These are phyloP conservation scores for Pristis pectinata DNA, from an alignment of 2,797 vertebrate species.

Conservation along the genomic window DNA sequence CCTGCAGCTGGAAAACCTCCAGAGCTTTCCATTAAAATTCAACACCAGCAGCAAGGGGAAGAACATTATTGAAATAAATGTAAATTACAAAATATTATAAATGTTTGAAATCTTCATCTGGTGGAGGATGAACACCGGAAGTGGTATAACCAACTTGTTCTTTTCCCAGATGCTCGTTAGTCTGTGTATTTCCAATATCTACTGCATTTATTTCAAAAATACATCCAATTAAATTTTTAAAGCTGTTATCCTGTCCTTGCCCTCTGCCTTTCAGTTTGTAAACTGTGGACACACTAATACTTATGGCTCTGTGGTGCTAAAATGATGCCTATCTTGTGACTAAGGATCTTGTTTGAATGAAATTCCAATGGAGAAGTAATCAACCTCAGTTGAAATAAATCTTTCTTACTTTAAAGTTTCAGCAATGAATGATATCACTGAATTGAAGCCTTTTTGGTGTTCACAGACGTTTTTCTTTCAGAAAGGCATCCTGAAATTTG, in stretches of 20 bases:
- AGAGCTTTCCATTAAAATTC: background rate
- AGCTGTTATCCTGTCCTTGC: background rate
- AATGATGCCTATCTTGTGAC: background rate
- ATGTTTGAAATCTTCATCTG: background rate
- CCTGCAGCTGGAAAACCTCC: background rate
- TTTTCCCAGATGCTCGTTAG: background rate
- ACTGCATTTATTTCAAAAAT: background rate
- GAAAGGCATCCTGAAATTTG: background rate
- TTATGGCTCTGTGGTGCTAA: background rate
- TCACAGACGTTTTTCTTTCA: background rate
- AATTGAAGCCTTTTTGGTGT: background rate
- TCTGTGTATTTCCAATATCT: background rate
- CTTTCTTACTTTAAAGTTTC: background rate
- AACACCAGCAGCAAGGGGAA: background rate
- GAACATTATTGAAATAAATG: constrained; percentile 1
- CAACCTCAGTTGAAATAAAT: background rate
- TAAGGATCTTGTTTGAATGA: background rate
- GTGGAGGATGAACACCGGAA: background rate
- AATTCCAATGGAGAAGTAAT: too few relatives aligned
- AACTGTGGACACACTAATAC: background rate
- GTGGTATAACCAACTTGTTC: background rate
- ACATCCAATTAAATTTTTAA: background rate
- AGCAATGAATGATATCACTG: background rate
- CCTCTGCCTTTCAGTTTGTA: background rate
- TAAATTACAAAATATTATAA: background rate